Evolutionary conservation across 1,140 invertebrate genomes (phyloP), one percentile per base, ranked within the genome.

Genomic region (Brachionus rotundiformis): DNA sequence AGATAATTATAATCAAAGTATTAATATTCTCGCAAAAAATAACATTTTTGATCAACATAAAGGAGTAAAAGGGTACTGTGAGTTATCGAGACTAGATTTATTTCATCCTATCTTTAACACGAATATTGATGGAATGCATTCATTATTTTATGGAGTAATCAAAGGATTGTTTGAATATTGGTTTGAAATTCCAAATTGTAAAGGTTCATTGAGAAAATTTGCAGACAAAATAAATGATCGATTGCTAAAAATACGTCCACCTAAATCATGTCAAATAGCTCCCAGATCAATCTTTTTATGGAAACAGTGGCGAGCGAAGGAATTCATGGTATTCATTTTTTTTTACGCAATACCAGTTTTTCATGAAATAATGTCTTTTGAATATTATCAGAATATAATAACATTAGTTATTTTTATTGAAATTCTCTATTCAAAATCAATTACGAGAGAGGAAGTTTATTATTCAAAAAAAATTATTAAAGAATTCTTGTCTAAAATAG

Each of bases 351-450:
- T 65, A 31, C 63, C 29, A 31, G 63, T 65, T 31, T 65, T 65
- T 65, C 31, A 31, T 65, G 0, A 1, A 65, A 65, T 65, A 65
- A 36, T 65, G 63, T 31, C 63, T 31, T 29, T 31, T 65, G 1
- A 65, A 33, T 65, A 65, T 65, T 65, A 31, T 33, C 63, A 65
- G 6, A 29, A 65, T 65, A 31, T 65, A 3, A 29, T 65, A 31
- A 0, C n/a, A 1, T 3, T 65, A 16, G n/a, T 36, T 29, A 65
- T 65, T 16, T 33, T 33, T 31, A 31, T 65, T 31, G 63, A 65
- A 65, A 65, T 65, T 31, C 29, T 65, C 0, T 65, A 65, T 65
- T 47, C 44, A 0, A 47, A 47, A 47, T 47, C 44, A 47, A 47
- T 47, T 47, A 47, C 0, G 44, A 47, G 2, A 47, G 44, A 47